Evolutionary conservation across 2,113 vertebrate genomes (phyloP), one percentile per base, ranked within the genome.

Genomic region (Pyrgilauda ruficollis): DNA sequence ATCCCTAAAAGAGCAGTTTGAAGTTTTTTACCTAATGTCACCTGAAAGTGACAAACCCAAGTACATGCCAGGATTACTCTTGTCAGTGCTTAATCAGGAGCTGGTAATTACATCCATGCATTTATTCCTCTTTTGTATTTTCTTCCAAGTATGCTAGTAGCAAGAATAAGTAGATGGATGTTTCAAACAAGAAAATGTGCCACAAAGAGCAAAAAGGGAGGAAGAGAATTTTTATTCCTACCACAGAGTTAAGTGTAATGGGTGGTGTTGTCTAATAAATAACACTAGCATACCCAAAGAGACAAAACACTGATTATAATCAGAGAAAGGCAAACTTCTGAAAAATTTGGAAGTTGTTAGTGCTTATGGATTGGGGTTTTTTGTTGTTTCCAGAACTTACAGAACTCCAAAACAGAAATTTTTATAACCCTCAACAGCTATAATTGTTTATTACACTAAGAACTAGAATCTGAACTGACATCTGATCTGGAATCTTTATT

Each of bases 21-120:
- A 94, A 86, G 30, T 20, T 92, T 90, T 62, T 81, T 70, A 67
- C 23, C 39, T 78, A 93, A 72, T 81, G 91, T 93, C 86, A 92
- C 69, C 72, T 92, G 64, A 90, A 96, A 93, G 73, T 90, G 86
- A 96, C 41, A 84, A 92, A 90, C 75, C 21, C 52, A 93, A 90
- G 44, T 52, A 89, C 61, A 81, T 84, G 28, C 47, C 11, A 8
- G 56, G 26, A 94, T 85, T 75, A n/a, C 24, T 83, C 30, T 70
- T 67, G 43, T 80, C 68, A 58, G 39, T 14, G 21, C 47, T 93
- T 94, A 94, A 92, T 92, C 76, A 84, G 74, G 68, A 90, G 22
- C 21, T 35, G 61, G 30, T 93, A 93, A 96, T 92, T 90, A 75
- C 64, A 33, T 70, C 69, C 55, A 28, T 47, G 33, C 50, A 89